Base-by-base conservation (phyloP, 2,888 invertebrate genomes). In the Myathropa florea region DNA sequence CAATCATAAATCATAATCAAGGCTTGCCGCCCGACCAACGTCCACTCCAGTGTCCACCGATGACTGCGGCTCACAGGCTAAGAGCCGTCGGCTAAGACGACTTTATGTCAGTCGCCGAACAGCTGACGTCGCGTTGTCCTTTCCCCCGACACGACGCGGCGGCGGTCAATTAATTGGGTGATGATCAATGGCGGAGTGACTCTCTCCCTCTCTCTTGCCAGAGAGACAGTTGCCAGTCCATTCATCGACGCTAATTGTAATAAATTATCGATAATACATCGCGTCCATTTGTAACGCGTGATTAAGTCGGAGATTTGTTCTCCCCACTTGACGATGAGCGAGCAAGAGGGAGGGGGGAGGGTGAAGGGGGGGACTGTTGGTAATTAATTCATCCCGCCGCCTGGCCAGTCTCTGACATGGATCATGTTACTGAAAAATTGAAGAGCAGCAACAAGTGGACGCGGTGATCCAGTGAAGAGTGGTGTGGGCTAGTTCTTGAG, bases 1-100 rank as follows among this genome's bases (percentile, higher is more conserved):
- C 70, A 67, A 68, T 78, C 73, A 86, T 86, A 86, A 86, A 86
- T 86, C 82, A 86, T 81, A 86, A 86, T 86, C 82, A 82, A 71
- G 28, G n/a, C 33, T 26, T 46, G 63, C 39, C 33, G 64, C 39
- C 21, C 9, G 7, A 0, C 26, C 68, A 60, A 39, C 12, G 4
- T 46, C 4, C n/a, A 6, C 39, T 33, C 33, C 9, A 33, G 33
- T 14, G 39, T n/a, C 39, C 39, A 4, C n/a, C n/a, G 39, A n/a
- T n/a, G 39, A 6, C 39, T 3, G 14, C 39, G 46, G 18, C 6
- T 46, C 46, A 46, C 46, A 6, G 46, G 46, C 46, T 18, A 46
- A 46, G 46, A 46, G 46, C n/a, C 46, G 46, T 18, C 46, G 60
- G 75, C 83, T 86, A 86, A 86, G 83, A 86, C 82, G 86, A 86